phyloP scores from a whole-genome alignment of 1,140 invertebrate species.

The Trichonephila inaurata region DNA sequence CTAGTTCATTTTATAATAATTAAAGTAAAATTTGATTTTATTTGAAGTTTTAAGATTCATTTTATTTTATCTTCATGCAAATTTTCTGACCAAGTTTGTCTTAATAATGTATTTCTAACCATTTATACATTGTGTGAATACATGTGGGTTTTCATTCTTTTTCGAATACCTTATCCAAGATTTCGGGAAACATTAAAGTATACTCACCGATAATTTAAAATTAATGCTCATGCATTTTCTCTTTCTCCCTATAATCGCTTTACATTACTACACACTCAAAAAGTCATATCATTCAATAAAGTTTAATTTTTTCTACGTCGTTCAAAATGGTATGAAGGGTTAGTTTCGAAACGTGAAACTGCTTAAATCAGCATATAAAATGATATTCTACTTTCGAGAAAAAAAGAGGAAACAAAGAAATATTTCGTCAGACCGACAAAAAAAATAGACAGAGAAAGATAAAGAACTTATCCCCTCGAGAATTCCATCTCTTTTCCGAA shows the following conservation, averaged over 20 bases:
- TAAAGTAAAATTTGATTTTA: no score
- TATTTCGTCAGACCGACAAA: constrained; percentile 16
- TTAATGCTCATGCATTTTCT: background rate
- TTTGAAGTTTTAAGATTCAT: no score
- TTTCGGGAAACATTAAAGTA: no score
- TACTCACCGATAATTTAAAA: background rate
- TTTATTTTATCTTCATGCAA: no score
- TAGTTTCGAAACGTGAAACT: background rate
- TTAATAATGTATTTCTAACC: no score
- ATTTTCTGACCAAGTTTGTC: no score
- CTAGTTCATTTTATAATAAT: no score
- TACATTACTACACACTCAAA: background rate
- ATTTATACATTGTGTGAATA: no score
- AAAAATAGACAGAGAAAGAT: constrained; percentile 50
- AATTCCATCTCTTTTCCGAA: constrained; percentile 64
- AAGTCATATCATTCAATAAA: background rate
- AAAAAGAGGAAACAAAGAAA: constrained; percentile 35
- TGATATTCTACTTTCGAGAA: background rate
- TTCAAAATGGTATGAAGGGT: background rate
- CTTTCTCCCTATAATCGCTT: background rate
- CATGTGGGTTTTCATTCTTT: no score
- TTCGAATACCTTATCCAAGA: no score
- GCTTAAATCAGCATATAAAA: constrained; percentile 61
- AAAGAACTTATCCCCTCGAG: constrained; percentile 56
- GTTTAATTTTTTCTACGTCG: background rate